These are phyloP conservation scores for Morone chrysops DNA, from an alignment of 2,113 vertebrate genomes.

Conservation along the genomic window DNA sequence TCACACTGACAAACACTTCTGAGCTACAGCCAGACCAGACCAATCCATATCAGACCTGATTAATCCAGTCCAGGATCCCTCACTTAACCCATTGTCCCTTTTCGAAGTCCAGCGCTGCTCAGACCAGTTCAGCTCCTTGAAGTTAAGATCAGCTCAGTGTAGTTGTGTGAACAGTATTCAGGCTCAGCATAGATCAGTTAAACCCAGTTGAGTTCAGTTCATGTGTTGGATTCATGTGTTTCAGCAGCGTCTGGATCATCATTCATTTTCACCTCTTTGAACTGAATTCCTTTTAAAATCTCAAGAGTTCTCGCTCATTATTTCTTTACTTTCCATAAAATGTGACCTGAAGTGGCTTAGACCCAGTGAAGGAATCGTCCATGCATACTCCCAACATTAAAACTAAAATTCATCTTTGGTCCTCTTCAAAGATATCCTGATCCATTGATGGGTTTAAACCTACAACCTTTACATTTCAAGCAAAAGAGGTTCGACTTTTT, in stretches of 20 bases:
- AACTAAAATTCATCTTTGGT: background rate
- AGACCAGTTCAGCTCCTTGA: background rate
- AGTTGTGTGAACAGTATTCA: slow-evolving; percentile 14
- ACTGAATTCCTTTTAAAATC: background rate
- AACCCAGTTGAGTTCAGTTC: slow-evolving; percentile 1
- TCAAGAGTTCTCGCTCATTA: background rate
- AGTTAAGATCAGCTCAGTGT: slow-evolving; percentile 14
- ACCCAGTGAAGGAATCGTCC: background rate
- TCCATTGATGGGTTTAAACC: background rate
- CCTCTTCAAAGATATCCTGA: background rate
- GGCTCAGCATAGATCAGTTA: slow-evolving; percentile 38
- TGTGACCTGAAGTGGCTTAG: background rate
- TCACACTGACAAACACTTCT: slow-evolving; percentile 27
- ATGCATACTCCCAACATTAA: no score
- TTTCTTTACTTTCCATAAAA: background rate
- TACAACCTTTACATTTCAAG: background rate
- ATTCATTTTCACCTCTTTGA: background rate
- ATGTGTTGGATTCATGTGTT: background rate
- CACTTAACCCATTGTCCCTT: background rate
- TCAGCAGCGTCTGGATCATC: slow-evolving; percentile 4
- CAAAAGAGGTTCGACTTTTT: background rate
- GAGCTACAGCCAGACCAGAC: slow-evolving; percentile 55
- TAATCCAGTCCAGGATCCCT: slow-evolving; percentile 1
- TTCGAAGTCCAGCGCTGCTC: slow-evolving; percentile 8
- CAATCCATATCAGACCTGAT: slow-evolving; percentile 2